phyloP scores from a whole-genome alignment of 2,797 vertebrate species.

The Rhinichthys osculus region DNA sequence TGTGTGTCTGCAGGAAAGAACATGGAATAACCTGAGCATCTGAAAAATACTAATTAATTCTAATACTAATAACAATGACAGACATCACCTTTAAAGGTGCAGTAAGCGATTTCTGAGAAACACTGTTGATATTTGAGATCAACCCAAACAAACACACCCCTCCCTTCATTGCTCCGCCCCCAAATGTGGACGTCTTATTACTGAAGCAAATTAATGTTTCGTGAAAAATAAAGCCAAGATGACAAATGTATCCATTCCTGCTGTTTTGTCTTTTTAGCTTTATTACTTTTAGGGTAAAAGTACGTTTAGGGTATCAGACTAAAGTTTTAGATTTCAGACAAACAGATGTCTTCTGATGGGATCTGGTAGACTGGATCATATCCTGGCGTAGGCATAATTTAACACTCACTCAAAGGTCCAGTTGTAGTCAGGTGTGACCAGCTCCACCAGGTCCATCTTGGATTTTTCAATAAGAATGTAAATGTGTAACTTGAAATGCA shows the following conservation, averaged over 20 bases:
- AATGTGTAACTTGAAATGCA: too few species aligned
- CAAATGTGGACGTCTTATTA: neutral
- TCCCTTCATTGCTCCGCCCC: neutral
- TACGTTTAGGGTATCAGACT: neutral
- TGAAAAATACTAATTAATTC: neutral
- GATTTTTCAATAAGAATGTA: constrained; percentile 51
- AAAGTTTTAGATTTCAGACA: neutral
- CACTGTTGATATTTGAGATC: neutral
- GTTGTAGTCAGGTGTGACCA: constrained; percentile 90
- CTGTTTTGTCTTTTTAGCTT: neutral
- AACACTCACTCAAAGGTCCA: constrained; percentile 93
- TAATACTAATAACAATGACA: neutral
- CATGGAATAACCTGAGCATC: neutral
- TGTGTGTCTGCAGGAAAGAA: constrained; percentile 81
- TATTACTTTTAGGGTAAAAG: neutral
- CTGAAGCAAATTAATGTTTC: neutral
- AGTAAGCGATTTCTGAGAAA: neutral
- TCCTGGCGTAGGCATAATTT: neutral
- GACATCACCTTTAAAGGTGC: neutral
- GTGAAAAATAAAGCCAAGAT: neutral
- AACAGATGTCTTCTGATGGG: neutral
- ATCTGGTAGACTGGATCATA: neutral
- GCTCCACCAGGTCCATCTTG: constrained; percentile 90
- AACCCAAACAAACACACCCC: neutral
- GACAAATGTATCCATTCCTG: neutral